A percentile compares a stretch with the other conserved stretches of the same genome.
phyloP scores from a whole-genome alignment of 2,113 vertebrate genomes.

The Planiliza haematocheilus region DNA sequence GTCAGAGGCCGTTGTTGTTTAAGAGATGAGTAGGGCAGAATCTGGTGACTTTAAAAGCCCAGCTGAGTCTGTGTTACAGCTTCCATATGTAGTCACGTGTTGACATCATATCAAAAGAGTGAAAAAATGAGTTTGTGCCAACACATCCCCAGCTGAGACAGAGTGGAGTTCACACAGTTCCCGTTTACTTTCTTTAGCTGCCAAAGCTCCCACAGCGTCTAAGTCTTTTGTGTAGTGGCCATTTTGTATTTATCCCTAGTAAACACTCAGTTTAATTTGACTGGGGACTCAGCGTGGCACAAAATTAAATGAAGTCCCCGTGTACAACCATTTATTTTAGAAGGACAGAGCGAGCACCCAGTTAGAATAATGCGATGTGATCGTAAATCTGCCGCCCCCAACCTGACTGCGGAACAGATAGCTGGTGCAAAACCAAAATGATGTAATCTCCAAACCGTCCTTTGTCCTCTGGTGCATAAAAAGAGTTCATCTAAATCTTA shows the following conservation, averaged over 20 bases:
- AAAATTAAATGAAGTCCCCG: slow-evolving; percentile 68
- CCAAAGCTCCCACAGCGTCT: slow-evolving; percentile 45
- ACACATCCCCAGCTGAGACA: slow-evolving; percentile 33
- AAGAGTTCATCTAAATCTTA: slow-evolving; percentile 48
- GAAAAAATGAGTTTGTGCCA: slow-evolving; percentile 10
- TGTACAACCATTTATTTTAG: slow-evolving; percentile 65
- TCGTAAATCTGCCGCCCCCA: slow-evolving; percentile 53
- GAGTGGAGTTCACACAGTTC: slow-evolving; percentile 33
- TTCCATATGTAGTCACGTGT: slow-evolving; percentile 2
- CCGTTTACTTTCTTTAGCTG: slow-evolving; percentile 35
- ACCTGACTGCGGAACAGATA: slow-evolving; percentile 53
- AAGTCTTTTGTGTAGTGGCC: slow-evolving; percentile 45
- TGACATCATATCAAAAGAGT: slow-evolving; percentile 1
- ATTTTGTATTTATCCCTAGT: slow-evolving; percentile 61
- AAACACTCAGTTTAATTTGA: slow-evolving; percentile 76
- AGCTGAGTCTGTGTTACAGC: background rate
- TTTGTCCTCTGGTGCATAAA: slow-evolving; percentile 53
- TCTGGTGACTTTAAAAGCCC: background rate
- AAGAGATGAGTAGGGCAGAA: background rate
- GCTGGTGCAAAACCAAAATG: slow-evolving; percentile 51
- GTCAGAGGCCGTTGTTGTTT: background rate
- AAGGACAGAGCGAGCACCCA: slow-evolving; percentile 55
- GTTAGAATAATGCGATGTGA: slow-evolving; percentile 51
- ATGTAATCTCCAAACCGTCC: slow-evolving; percentile 53
- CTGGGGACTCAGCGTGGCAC: slow-evolving; percentile 65